These are phyloP conservation scores for Drosophila pruinosa DNA, from an alignment of 1,140 invertebrate genomes.

Conservation along the genomic window DNA sequence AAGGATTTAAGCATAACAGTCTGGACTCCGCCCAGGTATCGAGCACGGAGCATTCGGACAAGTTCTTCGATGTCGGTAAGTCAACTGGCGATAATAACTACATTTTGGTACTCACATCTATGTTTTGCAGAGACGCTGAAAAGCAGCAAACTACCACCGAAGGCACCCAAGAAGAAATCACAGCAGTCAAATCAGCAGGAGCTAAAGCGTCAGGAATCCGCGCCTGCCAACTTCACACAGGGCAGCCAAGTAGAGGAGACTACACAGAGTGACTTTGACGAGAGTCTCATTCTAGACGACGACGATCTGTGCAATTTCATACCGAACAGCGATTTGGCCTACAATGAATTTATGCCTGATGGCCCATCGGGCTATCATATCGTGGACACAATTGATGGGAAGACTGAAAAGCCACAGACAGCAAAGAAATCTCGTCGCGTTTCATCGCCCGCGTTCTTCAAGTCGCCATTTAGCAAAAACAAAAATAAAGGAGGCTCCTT, in stretches of 20 bases:
- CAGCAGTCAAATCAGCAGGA: constrained; percentile 28
- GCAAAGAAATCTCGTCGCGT: constrained; percentile 83
- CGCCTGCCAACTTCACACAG: constrained; percentile 38
- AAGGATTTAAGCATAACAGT: constrained; percentile 60
- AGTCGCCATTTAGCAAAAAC: constrained; percentile 85
- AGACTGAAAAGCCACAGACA: constrained; percentile 71
- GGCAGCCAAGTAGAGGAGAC: constrained; percentile 29
- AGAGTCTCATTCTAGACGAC: constrained; percentile 74
- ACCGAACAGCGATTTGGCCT: constrained; percentile 74
- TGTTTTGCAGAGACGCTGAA: constrained; percentile 57
- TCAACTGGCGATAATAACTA: neutral
- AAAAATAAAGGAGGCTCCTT: constrained; percentile 54
- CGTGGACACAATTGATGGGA: constrained; percentile 71
- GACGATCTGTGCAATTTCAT: constrained; percentile 79
- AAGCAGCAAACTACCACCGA: constrained; percentile 32
- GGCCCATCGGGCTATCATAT: constrained; percentile 77
- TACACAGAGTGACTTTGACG: constrained; percentile 68
- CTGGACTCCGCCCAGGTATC: constrained; percentile 36
- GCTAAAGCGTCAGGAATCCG: constrained; percentile 68
- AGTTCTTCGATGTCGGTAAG: constrained; percentile 65
- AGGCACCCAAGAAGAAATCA: constrained; percentile 51
- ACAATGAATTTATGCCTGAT: constrained; percentile 82
- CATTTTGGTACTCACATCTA: neutral
- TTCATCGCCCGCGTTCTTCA: constrained; percentile 87
- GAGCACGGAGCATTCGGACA: constrained; percentile 42